These are phyloP conservation scores for Pediacus dermestoides DNA, from an alignment of 2,888 invertebrate genomes.

Conservation along the genomic window DNA sequence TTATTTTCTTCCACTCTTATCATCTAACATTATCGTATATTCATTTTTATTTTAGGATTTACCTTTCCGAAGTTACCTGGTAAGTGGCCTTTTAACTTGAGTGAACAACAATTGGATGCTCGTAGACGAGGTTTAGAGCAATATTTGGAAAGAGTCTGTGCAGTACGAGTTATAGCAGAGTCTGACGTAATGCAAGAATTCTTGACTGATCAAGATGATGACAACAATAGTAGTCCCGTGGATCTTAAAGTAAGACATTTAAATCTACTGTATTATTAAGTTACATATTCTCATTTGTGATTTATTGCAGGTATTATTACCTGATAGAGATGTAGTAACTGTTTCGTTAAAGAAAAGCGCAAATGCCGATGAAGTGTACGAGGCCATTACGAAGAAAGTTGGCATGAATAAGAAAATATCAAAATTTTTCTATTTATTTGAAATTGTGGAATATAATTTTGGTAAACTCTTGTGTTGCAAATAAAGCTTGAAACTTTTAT, in stretches of 20 bases:
- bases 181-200: conserved; percentile 97
- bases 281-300: conserved; percentile 3
- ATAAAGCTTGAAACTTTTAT: not conserved
- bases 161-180: conserved; percentile 96
- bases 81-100: conserved; percentile 96
- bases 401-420: conserved; percentile 76
- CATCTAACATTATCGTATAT: not conserved
- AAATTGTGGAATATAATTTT: conserved; percentile 96
- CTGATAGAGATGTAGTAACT: conserved; percentile 85
- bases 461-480: conserved; percentile 57
- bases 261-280: no score
- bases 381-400: conserved; percentile 80
- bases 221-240: conserved; percentile 60
- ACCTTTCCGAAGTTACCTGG: conserved; percentile 97
- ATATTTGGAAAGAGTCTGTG: conserved; percentile 97
- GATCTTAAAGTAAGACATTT: conserved; percentile 61
- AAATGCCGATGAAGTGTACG: conserved; percentile 87
- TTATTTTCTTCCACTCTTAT: not conserved
- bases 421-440: conserved; percentile 93
- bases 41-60: conserved; percentile 58
- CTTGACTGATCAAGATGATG: conserved; percentile 87
- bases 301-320: conserved; percentile 64
- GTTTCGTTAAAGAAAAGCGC: conserved; percentile 86
- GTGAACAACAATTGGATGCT: conserved; percentile 95
- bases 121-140: conserved; percentile 92